These are phyloP conservation scores for Gerris buenoi DNA, from an alignment of 1,140 invertebrate genomes.

Conservation along the genomic window DNA sequence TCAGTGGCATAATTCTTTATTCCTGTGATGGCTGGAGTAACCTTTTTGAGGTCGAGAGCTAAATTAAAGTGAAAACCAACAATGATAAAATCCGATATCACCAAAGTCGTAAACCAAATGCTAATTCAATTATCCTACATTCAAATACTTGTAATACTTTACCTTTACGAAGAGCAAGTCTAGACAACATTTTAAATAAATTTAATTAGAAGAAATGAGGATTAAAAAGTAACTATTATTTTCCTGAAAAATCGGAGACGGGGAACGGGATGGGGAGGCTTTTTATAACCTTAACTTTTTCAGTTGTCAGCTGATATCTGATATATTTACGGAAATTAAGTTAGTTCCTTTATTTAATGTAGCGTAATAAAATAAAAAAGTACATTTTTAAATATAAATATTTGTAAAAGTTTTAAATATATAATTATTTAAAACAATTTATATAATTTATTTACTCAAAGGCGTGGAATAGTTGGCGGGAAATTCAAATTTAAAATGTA, in stretches of 20 bases:
- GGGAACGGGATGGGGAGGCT: background rate
- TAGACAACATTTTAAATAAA: slow-evolving; percentile 11
- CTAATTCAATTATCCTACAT: background rate
- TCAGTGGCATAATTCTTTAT: background rate
- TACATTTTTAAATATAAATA: too few species aligned
- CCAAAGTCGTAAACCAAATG: background rate
- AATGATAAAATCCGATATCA: background rate
- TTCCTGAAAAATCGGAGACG: background rate
- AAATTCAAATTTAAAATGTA: too few species aligned
- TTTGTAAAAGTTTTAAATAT: too few species aligned
- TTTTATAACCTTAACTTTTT: background rate
- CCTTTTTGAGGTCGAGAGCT: slow-evolving; percentile 11
- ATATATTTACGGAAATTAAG: too few species aligned
- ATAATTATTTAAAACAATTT: too few species aligned
- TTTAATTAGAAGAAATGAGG: background rate
- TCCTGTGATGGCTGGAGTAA: slow-evolving; percentile 3
- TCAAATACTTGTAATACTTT: background rate
- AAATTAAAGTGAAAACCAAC: background rate
- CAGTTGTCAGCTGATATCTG: background rate
- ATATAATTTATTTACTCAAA: too few species aligned
- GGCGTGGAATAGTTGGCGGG: too few species aligned
- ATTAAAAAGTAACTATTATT: background rate
- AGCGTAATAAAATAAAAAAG: too few species aligned
- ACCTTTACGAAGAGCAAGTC: slow-evolving; percentile 14
- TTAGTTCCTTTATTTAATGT: too few species aligned